Evolutionary conservation across 2,888 invertebrate species (phyloP), one percentile per base, ranked within the genome.

Genomic region (Rhyacophila evoluta): DNA sequence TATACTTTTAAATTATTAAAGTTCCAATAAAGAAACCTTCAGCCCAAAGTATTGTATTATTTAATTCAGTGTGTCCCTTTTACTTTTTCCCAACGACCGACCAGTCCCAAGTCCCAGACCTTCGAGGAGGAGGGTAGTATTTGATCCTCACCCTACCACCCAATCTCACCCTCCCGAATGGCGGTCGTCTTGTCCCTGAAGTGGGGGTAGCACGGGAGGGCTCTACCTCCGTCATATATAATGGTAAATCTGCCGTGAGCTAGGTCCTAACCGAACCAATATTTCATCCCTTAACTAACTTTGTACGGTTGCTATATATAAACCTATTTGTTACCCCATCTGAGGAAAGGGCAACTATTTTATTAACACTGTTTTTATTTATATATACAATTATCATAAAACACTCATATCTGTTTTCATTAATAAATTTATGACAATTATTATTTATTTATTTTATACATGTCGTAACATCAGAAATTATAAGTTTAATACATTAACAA

Each of bases 211-310:
- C 39, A 19, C 8, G 75, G 74, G 77, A 36, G 55, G 75, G 70
- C 74, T 29, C 81, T 71, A 80, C 80, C 81, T 76, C 77, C 81
- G 76, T 81, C 82, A 82, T 82, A 82, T 81, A 81, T 82, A 82
- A 82, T 77, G 80, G 82, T 76, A 82, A 82, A 82, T 82, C 82
- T 81, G 80, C 82, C 81, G 81, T 82, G 82, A 82, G 82, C 82
- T 80, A 75, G 80, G 77, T 79, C 79, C 82, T 81, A 80, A 82
- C 82, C 82, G 82, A 82, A 79, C 82, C 82, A 74, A 82, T 82
- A 82, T 82, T 82, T 82, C 82, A 82, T 82, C 82, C 81, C 82
- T 80, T 82, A 82, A 82, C 82, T 82, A 82, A 82, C 82, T 82
- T 80, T 70, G 76, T 81, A 78, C 78, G 75, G 81, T 75, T 77